phyloP scores from a whole-genome alignment of 2,113 vertebrate species.

The Apeltes quadracus region DNA sequence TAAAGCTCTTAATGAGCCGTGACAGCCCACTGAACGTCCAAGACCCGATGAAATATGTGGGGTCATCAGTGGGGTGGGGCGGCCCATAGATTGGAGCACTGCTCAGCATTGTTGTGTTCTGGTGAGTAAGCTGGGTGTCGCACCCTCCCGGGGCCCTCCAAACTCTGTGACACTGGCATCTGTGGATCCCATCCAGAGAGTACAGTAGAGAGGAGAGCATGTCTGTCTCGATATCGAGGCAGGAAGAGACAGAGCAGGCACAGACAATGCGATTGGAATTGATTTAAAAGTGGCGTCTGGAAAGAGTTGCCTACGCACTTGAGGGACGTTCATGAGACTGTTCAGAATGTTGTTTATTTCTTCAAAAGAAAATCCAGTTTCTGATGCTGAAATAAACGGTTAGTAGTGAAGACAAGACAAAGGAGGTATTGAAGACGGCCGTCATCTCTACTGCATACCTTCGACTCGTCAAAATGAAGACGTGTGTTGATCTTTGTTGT shows the following conservation, averaged over 20 bases:
- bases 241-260: constrained; percentile 39
- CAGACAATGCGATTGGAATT: constrained; percentile 6
- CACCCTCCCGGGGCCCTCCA: constrained; percentile 20
- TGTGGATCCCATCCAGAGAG: constrained; percentile 42
- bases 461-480: too few relatives aligned
- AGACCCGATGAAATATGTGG: constrained; percentile 72
- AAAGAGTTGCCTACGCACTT: not conserved
- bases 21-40: constrained; percentile 65
- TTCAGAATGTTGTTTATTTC: not conserved
- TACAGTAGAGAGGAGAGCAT: constrained; percentile 29
- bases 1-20: constrained; percentile 67
- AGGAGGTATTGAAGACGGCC: not conserved
- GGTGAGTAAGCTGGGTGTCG: constrained; percentile 46
- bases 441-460: too few relatives aligned
- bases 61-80: constrained; percentile 60
- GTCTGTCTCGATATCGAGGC: constrained; percentile 42
- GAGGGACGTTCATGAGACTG: constrained; percentile 1
- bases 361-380: not conserved
- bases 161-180: constrained; percentile 50
- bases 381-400: not conserved
- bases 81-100: constrained; percentile 52
- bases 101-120: constrained; percentile 55
- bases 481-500: not conserved
- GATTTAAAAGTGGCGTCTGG: constrained; percentile 24
- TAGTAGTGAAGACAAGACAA: not conserved